Evolutionary conservation across 2,888 invertebrate genomes (phyloP).

Genomic region (Heliconius ethilla): DNA sequence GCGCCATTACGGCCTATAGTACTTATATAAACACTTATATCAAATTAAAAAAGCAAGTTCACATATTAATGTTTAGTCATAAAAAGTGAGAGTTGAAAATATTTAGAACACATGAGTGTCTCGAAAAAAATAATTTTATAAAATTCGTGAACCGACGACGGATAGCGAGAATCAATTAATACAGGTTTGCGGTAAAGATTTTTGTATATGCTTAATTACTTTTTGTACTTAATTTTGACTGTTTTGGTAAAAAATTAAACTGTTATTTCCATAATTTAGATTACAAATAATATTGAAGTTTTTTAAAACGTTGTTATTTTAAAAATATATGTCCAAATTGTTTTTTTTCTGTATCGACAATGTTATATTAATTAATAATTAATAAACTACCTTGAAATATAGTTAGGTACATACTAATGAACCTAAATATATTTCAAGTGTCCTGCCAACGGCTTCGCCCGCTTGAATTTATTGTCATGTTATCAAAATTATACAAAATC

Average conservation of each 20-base stretch:
- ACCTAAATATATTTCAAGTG: too few relatives aligned
- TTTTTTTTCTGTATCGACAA: too few relatives aligned
- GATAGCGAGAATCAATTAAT: conserved; percentile 2
- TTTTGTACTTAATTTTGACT: too few relatives aligned
- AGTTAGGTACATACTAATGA: too few relatives aligned
- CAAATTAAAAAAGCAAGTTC: conserved; percentile 12
- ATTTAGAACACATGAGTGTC: background rate
- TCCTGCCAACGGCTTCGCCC: too few relatives aligned
- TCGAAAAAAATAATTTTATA: background rate
- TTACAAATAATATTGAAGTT: background rate
- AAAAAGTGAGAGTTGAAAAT: conserved; percentile 19
- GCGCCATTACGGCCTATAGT: too few relatives aligned
- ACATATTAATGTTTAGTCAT: conserved; percentile 17
- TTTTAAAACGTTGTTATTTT: background rate
- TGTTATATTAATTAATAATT: too few relatives aligned
- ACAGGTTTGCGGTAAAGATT: conserved; percentile 5
- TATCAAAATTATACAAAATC: too few relatives aligned
- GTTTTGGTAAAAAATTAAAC: background rate
- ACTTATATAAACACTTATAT: too few relatives aligned
- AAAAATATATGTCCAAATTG: background rate
- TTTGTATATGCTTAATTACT: background rate
- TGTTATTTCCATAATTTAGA: background rate
- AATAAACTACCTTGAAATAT: too few relatives aligned
- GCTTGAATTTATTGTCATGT: too few relatives aligned
- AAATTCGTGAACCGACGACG: background rate